These are phyloP conservation scores for Rhadinocentrus ornatus DNA, from an alignment of 2,797 vertebrate genomes.

Conservation along the genomic window DNA sequence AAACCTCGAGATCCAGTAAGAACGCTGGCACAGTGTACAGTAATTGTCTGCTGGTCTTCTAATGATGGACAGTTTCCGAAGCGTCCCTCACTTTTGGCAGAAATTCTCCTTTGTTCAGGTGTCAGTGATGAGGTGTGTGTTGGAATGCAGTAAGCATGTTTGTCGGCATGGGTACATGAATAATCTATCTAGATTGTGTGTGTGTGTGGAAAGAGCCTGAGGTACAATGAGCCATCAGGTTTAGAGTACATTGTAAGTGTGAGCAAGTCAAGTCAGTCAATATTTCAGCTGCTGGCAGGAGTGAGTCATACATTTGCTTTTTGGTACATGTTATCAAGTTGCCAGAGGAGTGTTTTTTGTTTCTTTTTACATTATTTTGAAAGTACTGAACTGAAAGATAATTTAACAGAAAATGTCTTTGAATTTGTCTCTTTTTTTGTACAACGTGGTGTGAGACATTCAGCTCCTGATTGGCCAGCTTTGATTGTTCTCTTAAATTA, in stretches of 20 bases:
- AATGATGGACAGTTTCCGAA: conserved; percentile 14
- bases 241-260: conserved; percentile 34
- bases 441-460: background rate
- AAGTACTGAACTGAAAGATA: background rate
- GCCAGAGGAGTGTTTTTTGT: conserved; percentile 7
- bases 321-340: conserved; percentile 37
- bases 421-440: no score
- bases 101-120: conserved; percentile 20
- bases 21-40: conserved; percentile 16
- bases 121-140: conserved; percentile 24
- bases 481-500: background rate
- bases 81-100: conserved; percentile 31
- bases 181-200: conserved; percentile 12
- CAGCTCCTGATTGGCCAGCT: background rate
- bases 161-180: conserved; percentile 12
- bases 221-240: conserved; percentile 36
- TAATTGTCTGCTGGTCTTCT: conserved; percentile 31
- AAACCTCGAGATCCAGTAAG: conserved; percentile 31
- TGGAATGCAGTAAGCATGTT: conserved; percentile 16
- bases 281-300: conserved; percentile 42
- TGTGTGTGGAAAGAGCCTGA: conserved; percentile 38
- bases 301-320: conserved; percentile 49
- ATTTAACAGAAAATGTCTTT: background rate
- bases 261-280: conserved; percentile 38
- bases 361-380: conserved; percentile 11